Evolutionary conservation across 2,888 invertebrate genomes (phyloP), one percentile per base, ranked within the genome.

Genomic region (Pimpla rufipes): DNA sequence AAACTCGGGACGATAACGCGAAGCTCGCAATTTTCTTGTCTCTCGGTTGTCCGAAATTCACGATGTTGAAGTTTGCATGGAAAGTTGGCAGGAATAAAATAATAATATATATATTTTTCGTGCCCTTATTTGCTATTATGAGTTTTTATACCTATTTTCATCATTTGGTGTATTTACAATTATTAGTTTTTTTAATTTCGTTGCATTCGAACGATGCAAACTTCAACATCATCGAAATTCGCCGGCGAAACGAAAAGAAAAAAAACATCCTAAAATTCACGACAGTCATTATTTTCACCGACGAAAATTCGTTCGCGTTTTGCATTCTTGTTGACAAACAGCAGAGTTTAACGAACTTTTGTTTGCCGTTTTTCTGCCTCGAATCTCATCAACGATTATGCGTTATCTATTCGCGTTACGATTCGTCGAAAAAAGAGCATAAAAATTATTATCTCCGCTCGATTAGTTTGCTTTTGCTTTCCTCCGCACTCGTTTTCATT

Each of bases 1-100:
- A n/a, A n/a, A 71, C 75, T 45, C 55, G 35, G 18, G 21, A 18
- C 45, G 85, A 85, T 85, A 85, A n/a, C n/a, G 74, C 37, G 57
- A 1, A 52, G 6, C 35, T 18, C 21, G 42, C 62, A 35, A 70
- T 70, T 68, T 40, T 59, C 23, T 52, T 77, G 29, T 18, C 59
- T 75, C 64, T 40, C 42, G 18, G 42, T 70, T 68, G 45, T 70
- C 59, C 66, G n/a, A 76, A 45, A 77, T 45, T 29, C 35, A 16
- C 5, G 18, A 35, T 29, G 59, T n/a, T n/a, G n/a, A n/a, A n/a
- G 37, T 13, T 40, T 40, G 10, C 52, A 52, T 8, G 35, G 16
- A 68, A 64, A 45, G n/a, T n/a, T n/a, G n/a, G n/a, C 37, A 8
- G 13, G 37, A 62, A 52, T 52, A 67, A 47, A 57, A 67, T 16